Conservation (phyloP, 2,888 invertebrate species). For the Pristionchus arcanus region DNA sequence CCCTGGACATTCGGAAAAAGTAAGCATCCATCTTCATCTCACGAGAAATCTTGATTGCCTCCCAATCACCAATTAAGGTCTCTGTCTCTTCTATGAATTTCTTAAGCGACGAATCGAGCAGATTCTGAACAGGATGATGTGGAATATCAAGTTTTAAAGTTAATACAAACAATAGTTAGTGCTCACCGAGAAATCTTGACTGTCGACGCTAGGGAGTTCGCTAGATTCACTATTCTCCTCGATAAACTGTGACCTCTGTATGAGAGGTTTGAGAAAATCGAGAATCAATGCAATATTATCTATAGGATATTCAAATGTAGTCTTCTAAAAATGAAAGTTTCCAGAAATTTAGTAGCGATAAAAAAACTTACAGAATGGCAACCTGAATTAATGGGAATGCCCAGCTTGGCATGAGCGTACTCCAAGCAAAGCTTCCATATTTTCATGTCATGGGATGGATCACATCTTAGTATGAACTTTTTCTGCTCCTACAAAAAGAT, state of each 20-base stretch:
- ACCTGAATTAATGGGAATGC: not conserved
- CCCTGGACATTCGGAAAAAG: not conserved
- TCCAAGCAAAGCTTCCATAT: not conserved
- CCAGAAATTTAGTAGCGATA: no score
- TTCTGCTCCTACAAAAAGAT: not conserved
- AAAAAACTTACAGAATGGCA: no score
- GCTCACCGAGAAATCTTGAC: no score
- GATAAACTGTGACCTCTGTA: not conserved
- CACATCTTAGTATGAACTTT: constrained; percentile 82
- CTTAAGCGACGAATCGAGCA: not conserved
- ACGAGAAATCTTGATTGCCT: not conserved
- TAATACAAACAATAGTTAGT: no score
- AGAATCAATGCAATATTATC: not conserved
- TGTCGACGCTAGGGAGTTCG: no score
- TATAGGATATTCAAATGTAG: not conserved
- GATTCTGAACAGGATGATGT: not conserved
- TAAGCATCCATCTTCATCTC: no score
- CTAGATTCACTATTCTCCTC: not conserved
- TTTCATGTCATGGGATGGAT: not conserved
- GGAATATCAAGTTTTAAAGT: no score
- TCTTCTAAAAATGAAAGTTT: not conserved
- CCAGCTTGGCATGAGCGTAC: not conserved
- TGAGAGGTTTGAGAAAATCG: not conserved
- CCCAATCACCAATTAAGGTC: not conserved
- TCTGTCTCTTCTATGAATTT: not conserved